These are phyloP conservation scores for Apodemus speciosus DNA, from an alignment of 2,113 vertebrate species.

Conservation along the genomic window DNA sequence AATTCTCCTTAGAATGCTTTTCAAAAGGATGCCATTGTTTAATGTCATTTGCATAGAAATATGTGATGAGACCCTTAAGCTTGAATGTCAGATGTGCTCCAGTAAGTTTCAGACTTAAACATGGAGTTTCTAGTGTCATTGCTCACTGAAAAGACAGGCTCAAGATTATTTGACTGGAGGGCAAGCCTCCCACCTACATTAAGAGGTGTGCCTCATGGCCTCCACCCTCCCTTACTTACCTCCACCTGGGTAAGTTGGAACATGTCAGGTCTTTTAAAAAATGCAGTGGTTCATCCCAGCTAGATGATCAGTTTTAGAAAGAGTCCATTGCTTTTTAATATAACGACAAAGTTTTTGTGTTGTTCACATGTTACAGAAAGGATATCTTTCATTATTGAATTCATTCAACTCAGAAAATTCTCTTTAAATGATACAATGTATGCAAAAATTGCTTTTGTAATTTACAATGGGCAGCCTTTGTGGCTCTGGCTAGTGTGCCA, in stretches of 20 bases:
- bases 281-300: conserved; percentile 62
- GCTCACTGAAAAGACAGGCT: conserved; percentile 67
- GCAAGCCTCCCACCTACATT: conserved; percentile 65
- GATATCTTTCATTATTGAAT: conserved; percentile 47
- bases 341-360: conserved; percentile 55
- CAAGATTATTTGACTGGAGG: conserved; percentile 76
- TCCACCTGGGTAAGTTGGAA: conserved; percentile 56
- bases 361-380: not conserved
- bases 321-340: conserved; percentile 59
- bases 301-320: conserved; percentile 66
- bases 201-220: conserved; percentile 59
- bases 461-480: not conserved
- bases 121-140: conserved; percentile 58
- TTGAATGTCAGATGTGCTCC: conserved; percentile 45
- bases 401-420: conserved; percentile 47
- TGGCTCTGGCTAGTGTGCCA: conserved; percentile 2
- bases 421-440: conserved; percentile 22
- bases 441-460: conserved; percentile 23
- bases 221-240: conserved; percentile 43
- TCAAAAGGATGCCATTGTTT: conserved; percentile 28
- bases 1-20: conserved; percentile 26
- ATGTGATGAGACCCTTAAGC: conserved; percentile 53
- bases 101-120: conserved; percentile 61
- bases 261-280: conserved; percentile 68
- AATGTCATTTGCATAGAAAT: conserved; percentile 57